Evolutionary conservation across 2,113 vertebrate species (phyloP), one percentile per base, ranked within the genome.

Genomic region (Ceyx melanurus): DNA sequence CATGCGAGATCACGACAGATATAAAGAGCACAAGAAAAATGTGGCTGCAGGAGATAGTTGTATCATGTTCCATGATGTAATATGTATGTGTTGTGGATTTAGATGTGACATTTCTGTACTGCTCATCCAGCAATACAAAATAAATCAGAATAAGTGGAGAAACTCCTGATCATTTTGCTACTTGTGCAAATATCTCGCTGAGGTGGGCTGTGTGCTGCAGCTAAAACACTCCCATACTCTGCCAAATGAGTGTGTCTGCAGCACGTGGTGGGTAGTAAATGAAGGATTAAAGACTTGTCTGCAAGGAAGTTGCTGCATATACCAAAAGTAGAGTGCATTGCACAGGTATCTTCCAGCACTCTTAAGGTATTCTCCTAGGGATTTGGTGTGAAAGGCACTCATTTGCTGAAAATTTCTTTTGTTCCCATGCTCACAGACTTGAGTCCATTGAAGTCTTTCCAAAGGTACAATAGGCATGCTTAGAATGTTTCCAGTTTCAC

Each of bases 31-130:
- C 37, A 83, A 85, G n/a, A 77, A 94, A 87, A 77, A 48, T 72
- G 26, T 46, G 50, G 77, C 78, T 90, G 77, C 33, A 37, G 46
- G 56, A 94, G 78, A 92, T 76, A 93, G 54, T 76, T 64, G 31
- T 33, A 28, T 73, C 37, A 35, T 79, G 89, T 92, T 74, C 54
- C 72, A 72, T 56, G 29, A 56, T n/a, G 17, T 56, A 56, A 56
- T 31, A n/a, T 65, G 5, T 37, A 40, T 42, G 6, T 50, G 22
- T 48, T 31, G 23, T 35, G 50, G 48, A 65, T 78, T 85, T 68
- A 72, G 5, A 5, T 60, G 14, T 60, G 48, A 84, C 4, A 7
- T 75, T 92, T 84, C 92, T 58, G 2, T 22, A 29, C 50, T 61
- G 15, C 57, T 78, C 57, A 43, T 42, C 16, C 19, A 62, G 16